Percentiles rank a stretch among this genome's conserved stretches.
Evolutionary conservation across 2,113 vertebrate genomes (phyloP).

Genomic region (Macrotis lagotis): DNA sequence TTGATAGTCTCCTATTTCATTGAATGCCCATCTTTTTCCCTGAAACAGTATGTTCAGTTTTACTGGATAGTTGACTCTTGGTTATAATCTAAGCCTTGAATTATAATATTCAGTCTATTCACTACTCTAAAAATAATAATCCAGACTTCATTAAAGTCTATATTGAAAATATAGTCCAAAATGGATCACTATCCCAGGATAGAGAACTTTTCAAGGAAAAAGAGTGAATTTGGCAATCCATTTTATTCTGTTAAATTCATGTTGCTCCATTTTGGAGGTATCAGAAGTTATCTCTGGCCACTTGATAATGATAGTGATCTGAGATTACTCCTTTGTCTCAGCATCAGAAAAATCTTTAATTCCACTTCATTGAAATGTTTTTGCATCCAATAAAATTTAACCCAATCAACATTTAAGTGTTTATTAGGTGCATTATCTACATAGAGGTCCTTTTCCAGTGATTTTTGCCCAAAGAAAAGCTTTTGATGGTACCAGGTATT

Average conservation of each 20-base stretch:
- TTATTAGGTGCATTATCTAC: neutral
- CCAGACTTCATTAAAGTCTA: neutral
- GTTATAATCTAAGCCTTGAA: too few species aligned
- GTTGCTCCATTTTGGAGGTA: neutral
- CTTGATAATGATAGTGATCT: neutral
- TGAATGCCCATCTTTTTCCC: too few species aligned
- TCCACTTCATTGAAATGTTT: conserved; percentile 8
- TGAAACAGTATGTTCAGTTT: too few species aligned
- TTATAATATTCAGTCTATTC: conserved; percentile 3
- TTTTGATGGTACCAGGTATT: neutral
- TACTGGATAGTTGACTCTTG: too few species aligned
- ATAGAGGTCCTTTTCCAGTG: conserved; percentile 13
- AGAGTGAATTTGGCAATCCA: neutral
- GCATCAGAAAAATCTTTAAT: conserved; percentile 6
- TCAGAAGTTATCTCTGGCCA: conserved; percentile 17
- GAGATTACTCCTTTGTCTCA: conserved; percentile 7
- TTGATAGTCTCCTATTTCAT: too few species aligned
- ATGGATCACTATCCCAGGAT: neutral
- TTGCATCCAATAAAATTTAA: neutral
- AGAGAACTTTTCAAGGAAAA: conserved; percentile 45
- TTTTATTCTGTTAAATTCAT: conserved; percentile 15
- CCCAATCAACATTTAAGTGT: neutral
- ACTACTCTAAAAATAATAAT: neutral
- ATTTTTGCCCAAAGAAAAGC: neutral
- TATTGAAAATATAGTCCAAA: neutral